Percentiles rank a stretch among this genome's conserved stretches.
Evolutionary conservation across 2,113 vertebrate genomes (phyloP).

Genomic region (Gnathonemus echidnorhynchus): DNA sequence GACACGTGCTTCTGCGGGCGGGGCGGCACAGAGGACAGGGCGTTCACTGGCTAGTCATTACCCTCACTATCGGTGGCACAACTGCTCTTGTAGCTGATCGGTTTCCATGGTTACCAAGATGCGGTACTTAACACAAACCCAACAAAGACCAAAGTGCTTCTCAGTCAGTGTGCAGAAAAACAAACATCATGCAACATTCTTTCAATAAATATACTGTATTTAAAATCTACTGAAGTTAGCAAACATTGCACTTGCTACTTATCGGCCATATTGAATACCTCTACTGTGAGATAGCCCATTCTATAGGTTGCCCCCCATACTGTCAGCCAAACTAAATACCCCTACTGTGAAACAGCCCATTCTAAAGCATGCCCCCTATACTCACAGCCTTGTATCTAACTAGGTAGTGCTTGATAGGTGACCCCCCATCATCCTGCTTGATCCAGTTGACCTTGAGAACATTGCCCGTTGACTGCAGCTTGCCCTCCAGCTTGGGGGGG

Average conservation of each 20-base stretch:
- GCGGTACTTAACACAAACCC: not conserved
- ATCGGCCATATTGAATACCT: not conserved
- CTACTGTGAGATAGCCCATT: not conserved
- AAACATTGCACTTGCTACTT: not conserved
- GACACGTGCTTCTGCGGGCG: constrained; percentile 67
- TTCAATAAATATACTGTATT: not conserved
- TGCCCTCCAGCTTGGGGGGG: constrained; percentile 80
- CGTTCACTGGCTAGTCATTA: not conserved
- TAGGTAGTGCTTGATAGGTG: constrained; percentile 89
- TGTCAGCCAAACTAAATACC: not conserved
- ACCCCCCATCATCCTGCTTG: constrained; percentile 95
- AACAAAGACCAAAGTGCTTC: not conserved
- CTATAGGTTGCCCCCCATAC: not conserved
- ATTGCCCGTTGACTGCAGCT: constrained; percentile 73
- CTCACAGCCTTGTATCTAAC: constrained; percentile 91
- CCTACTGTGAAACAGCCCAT: not conserved
- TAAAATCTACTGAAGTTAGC: not conserved
- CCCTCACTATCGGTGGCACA: not conserved
- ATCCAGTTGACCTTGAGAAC: constrained; percentile 80
- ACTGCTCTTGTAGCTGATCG: not conserved
- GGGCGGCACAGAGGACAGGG: not conserved
- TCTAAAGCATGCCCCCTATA: constrained; percentile 39
- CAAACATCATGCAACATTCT: not conserved
- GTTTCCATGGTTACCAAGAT: not conserved
- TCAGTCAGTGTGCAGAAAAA: not conserved